phyloP scores from a whole-genome alignment of 2,888 invertebrate species.

The Papilio demoleus region DNA sequence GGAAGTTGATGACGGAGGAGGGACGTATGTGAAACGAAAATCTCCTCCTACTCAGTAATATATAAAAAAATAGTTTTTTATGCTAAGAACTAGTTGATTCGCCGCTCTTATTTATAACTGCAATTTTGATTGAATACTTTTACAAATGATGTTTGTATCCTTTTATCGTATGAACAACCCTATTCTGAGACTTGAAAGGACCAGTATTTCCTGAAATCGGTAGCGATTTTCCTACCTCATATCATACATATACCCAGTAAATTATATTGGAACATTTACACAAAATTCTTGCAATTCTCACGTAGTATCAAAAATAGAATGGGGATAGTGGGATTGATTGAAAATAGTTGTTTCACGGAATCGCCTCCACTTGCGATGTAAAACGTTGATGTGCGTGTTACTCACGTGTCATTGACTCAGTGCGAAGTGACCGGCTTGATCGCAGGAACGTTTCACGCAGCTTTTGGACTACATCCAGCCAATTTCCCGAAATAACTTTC shows the following conservation, averaged over 20 bases:
- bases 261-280: not conserved
- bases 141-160: not conserved
- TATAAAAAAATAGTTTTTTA: too few species aligned
- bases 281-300: constrained; percentile 47
- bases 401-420: constrained; percentile 77
- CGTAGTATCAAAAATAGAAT: constrained; percentile 43
- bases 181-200: constrained; percentile 2
- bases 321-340: constrained; percentile 45
- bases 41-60: too few species aligned
- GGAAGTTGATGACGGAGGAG: too few species aligned
- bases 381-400: constrained; percentile 48
- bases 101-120: too few species aligned
- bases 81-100: too few species aligned
- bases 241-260: constrained; percentile 32
- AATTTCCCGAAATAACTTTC: constrained; percentile 76
- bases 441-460: constrained; percentile 49
- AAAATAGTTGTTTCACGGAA: constrained; percentile 62
- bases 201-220: constrained; percentile 26
- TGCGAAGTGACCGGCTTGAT: constrained; percentile 76
- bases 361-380: constrained; percentile 43
- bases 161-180: constrained; percentile 11
- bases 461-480: constrained; percentile 80
- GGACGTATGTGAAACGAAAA: too few species aligned
- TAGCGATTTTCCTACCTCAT: constrained; percentile 22
- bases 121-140: too few species aligned